Conservation (phyloP, 2,888 invertebrate species). For the Scrobipalpa costella region DNA sequence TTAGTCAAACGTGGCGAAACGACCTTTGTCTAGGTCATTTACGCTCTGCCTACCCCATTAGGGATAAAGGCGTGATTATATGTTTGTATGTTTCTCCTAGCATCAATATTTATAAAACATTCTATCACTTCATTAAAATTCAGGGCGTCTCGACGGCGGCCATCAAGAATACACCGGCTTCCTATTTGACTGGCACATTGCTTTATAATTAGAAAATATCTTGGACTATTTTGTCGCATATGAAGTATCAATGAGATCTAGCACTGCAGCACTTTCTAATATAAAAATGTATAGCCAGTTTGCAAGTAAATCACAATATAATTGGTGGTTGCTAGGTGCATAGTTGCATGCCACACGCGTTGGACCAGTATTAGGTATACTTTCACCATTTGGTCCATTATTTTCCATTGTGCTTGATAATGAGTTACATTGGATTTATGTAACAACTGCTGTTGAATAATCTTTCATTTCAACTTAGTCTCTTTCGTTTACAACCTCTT, state of each 20-base stretch:
- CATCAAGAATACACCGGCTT: conserved; percentile 7
- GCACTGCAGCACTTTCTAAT: neutral
- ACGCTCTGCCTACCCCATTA: too few relatives aligned
- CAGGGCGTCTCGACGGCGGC: conserved; percentile 12
- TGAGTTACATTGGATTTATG: conserved; percentile 50
- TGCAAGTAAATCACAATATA: conserved; percentile 24
- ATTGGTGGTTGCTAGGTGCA: conserved; percentile 30
- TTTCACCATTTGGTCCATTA: conserved; percentile 56
- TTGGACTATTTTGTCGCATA: conserved; percentile 11
- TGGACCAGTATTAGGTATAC: conserved; percentile 33
- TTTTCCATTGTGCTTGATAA: conserved; percentile 44
- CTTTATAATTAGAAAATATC: conserved; percentile 19
- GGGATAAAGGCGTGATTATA: too few relatives aligned
- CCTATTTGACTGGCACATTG: conserved; percentile 14
- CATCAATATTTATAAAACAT: conserved; percentile 20
- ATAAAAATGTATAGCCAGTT: conserved; percentile 5
- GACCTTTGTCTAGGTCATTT: too few relatives aligned
- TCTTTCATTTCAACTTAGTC: conserved; percentile 44
- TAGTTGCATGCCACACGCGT: conserved; percentile 47
- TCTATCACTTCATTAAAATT: conserved; percentile 24
- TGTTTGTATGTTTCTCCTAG: too few relatives aligned
- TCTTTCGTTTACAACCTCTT: conserved; percentile 22
- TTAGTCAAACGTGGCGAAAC: too few relatives aligned
- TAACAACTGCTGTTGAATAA: conserved; percentile 50
- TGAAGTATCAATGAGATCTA: neutral